Conservation (phyloP, 2,888 invertebrate genomes). For the Heliconius erato region DNA sequence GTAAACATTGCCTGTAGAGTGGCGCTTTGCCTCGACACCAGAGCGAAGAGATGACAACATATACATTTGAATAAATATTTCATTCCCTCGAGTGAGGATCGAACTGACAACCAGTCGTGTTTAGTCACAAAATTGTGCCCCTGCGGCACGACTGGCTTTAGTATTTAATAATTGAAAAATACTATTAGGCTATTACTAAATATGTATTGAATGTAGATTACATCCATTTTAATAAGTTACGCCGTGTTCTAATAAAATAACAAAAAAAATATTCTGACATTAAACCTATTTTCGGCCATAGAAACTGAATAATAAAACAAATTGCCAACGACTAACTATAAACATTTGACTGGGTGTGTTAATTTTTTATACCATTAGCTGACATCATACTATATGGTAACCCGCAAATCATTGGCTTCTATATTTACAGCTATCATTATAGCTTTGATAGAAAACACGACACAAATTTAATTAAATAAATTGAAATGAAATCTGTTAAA, state of each 20-base stretch:
- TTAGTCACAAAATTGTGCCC: too few relatives aligned
- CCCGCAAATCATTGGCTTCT: conserved; percentile 41
- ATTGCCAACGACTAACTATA: conserved; percentile 29
- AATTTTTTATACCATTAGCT: conserved; percentile 39
- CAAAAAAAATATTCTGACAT: conserved; percentile 1
- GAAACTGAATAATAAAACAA: conserved; percentile 23
- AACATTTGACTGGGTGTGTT: conserved; percentile 29
- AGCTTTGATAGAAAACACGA: conserved; percentile 17
- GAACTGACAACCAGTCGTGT: too few relatives aligned
- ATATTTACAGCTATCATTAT: conserved; percentile 44
- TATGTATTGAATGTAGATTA: too few relatives aligned
- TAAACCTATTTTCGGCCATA: conserved; percentile 19
- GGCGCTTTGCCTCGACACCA: too few relatives aligned
- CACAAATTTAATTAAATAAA: not conserved
- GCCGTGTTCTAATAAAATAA: not conserved
- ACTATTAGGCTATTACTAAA: too few relatives aligned
- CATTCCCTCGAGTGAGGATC: too few relatives aligned
- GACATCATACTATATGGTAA: conserved; percentile 41
- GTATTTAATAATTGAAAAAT: too few relatives aligned
- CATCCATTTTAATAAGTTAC: too few relatives aligned
- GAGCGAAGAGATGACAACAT: too few relatives aligned
- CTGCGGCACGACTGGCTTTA: too few relatives aligned
- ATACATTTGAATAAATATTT: too few relatives aligned
- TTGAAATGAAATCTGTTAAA: not conserved
- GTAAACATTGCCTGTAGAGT: too few relatives aligned